Percentiles rank a stretch among this genome's conserved stretches.
Conservation (phyloP, 2,797 vertebrate species). For the Adelosebastes latens region DNA sequence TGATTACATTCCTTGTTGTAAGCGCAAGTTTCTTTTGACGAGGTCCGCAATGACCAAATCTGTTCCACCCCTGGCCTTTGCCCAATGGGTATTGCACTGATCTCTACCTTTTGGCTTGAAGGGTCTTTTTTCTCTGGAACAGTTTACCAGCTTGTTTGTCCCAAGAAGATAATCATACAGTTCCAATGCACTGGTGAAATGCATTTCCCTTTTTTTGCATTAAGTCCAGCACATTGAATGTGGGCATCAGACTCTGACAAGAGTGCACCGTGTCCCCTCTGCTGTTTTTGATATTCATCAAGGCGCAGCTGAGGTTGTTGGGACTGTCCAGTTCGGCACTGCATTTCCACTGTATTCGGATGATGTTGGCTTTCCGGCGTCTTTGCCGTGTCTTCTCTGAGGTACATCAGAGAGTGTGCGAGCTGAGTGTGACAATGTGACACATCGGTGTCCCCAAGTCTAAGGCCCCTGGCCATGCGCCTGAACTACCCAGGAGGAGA, state of each 20-base stretch:
- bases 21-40: background rate
- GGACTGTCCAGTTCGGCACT: background rate
- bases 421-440: background rate
- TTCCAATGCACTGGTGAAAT: background rate
- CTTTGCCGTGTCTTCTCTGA: background rate
- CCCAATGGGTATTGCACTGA: background rate
- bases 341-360: background rate
- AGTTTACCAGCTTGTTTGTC: background rate
- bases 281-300: background rate
- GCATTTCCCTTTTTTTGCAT: background rate
- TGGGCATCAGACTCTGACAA: background rate
- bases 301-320: background rate
- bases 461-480: background rate
- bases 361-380: background rate
- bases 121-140: conserved; percentile 33
- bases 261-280: background rate
- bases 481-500: background rate
- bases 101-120: conserved; percentile 3
- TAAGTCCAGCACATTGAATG: background rate
- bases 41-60: background rate
- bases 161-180: background rate
- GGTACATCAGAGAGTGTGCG: background rate
- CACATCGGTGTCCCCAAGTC: background rate
- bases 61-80: background rate
- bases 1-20: background rate